Evolutionary conservation across 1,140 invertebrate species (phyloP).

Genomic region (Zaprionus camerounensis): DNA sequence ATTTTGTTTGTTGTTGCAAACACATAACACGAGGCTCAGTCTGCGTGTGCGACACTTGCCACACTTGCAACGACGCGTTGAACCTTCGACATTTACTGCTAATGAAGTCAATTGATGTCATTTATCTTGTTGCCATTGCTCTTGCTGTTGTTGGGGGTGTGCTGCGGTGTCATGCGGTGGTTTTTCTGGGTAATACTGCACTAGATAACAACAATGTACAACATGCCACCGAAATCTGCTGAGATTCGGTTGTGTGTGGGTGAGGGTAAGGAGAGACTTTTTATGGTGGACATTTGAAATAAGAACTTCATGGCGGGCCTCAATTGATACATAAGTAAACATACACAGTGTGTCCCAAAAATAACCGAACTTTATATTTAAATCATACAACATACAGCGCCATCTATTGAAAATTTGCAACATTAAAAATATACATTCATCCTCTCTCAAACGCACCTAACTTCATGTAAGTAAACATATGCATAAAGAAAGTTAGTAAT

Average conservation of each 20-base stretch:
- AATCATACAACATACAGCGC: no score
- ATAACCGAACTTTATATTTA: no score
- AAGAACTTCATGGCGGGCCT: background rate
- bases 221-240: conserved; percentile 22
- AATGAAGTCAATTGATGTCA: conserved; percentile 80
- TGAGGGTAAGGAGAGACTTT: background rate
- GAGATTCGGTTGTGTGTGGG: conserved; percentile 28
- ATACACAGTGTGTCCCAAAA: no score
- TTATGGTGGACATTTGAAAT: background rate
- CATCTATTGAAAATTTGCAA: no score
- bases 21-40: conserved; percentile 57
- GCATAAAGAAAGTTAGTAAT: background rate
- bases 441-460: no score
- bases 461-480: background rate
- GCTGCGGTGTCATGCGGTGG: background rate
- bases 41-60: conserved; percentile 6
- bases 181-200: conserved; percentile 11
- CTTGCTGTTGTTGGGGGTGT: conserved; percentile 7
- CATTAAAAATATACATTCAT: no score
- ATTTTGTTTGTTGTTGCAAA: conserved; percentile 67
- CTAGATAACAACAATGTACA: conserved; percentile 19
- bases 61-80: conserved; percentile 35
- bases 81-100: conserved; percentile 74
- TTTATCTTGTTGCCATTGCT: conserved; percentile 63
- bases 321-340: background rate